These are phyloP conservation scores for Morpho deidamia DNA, from an alignment of 2,888 invertebrate species.

Conservation along the genomic window DNA sequence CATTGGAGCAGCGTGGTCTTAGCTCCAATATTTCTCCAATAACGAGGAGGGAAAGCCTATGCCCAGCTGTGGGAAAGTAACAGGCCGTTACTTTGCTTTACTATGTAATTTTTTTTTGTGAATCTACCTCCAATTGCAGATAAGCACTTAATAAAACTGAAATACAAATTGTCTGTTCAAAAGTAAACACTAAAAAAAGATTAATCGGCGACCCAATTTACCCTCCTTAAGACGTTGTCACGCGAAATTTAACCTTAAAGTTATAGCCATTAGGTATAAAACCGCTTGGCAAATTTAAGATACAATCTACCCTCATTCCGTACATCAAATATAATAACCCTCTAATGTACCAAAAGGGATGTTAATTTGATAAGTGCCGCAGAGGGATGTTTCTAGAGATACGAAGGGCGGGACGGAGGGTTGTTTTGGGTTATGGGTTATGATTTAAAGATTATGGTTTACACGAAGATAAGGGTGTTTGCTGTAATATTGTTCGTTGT, in stretches of 20 bases:
- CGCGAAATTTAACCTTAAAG: not conserved
- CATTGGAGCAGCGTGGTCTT: no score
- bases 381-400: constrained; percentile 27
- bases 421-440: constrained; percentile 1
- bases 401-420: constrained; percentile 19
- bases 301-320: constrained; percentile 2
- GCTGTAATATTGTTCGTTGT: constrained; percentile 1
- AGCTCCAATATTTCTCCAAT: no score
- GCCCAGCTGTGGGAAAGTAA: no score
- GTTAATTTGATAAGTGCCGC: constrained; percentile 32
- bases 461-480: constrained; percentile 6
- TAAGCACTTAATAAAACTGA: no score
- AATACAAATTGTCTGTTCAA: no score
- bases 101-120: no score
- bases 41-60: no score
- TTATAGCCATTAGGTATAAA: not conserved
- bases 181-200: no score
- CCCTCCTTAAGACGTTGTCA: not conserved
- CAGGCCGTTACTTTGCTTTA: no score
- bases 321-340: constrained; percentile 2
- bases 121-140: no score
- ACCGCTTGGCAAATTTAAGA: not conserved
- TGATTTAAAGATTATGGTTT: constrained; percentile 6
- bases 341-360: constrained; percentile 26
- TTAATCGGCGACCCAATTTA: no score